phyloP scores from a whole-genome alignment of 2,797 vertebrate genomes.

The Arrhamphus sclerolepis region DNA sequence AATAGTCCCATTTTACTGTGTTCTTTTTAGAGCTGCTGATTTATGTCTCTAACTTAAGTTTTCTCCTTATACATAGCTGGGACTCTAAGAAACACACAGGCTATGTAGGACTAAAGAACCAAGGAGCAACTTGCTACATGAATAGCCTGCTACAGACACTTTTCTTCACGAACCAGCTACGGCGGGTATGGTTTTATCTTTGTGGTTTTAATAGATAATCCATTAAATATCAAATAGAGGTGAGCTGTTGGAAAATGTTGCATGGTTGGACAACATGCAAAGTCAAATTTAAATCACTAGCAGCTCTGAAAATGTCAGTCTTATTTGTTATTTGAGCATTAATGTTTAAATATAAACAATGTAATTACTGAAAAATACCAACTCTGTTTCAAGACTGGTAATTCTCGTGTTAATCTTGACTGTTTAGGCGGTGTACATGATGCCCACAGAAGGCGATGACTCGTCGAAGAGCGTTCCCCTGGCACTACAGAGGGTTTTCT shows the following conservation, averaged over 20 bases:
- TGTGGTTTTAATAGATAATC: too few species aligned
- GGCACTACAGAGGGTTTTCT: slow-evolving; percentile 97
- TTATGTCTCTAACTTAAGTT: slow-evolving; percentile 7
- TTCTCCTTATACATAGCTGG: slow-evolving; percentile 83
- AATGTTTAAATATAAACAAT: too few species aligned
- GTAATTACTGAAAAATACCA: too few species aligned
- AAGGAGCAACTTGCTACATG: slow-evolving; percentile 99
- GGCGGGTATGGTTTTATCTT: slow-evolving; percentile 83
- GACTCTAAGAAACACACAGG: slow-evolving; percentile 99
- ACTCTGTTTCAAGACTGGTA: background rate
- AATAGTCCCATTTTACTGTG: background rate
- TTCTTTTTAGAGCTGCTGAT: too few species aligned
- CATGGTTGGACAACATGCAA: background rate
- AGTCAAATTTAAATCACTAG: background rate
- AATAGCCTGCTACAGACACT: slow-evolving; percentile 98
- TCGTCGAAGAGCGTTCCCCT: slow-evolving; percentile 98
- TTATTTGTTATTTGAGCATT: background rate
- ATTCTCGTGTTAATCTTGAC: slow-evolving; percentile 5
- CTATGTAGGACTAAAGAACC: slow-evolving; percentile 98
- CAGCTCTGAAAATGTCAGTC: background rate
- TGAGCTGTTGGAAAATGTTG: background rate
- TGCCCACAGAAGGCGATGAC: slow-evolving; percentile 99
- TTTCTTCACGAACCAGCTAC: slow-evolving; percentile 98
- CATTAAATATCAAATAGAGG: background rate
- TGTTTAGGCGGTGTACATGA: slow-evolving; percentile 97